Evolutionary conservation across 2,797 vertebrate genomes (phyloP).

Genomic region (Chaetophractus vellerosus): DNA sequence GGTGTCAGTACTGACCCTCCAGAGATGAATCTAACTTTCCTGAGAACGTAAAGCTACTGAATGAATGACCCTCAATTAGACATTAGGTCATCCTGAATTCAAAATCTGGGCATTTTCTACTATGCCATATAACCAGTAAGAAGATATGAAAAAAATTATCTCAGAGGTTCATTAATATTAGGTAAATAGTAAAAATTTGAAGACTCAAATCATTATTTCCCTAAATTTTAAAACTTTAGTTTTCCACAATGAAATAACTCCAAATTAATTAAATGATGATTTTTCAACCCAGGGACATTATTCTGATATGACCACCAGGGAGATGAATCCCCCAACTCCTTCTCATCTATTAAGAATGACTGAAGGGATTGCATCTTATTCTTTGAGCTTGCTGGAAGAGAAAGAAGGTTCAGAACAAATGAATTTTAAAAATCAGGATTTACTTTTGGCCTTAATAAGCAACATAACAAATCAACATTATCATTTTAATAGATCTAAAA

Average conservation of each 20-base stretch:
- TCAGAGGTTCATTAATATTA: not conserved
- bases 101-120: not conserved
- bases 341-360: not conserved
- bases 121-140: not conserved
- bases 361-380: not conserved
- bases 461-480: not conserved
- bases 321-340: not conserved
- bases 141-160: not conserved
- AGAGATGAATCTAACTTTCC: not conserved
- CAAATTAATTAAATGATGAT: not conserved
- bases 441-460: not conserved
- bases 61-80: not conserved
- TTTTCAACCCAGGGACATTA: not conserved
- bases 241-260: slow-evolving; percentile 24
- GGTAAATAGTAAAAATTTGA: not conserved
- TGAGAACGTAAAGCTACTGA: not conserved
- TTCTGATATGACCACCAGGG: not conserved
- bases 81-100: not conserved
- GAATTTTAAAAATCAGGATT: not conserved
- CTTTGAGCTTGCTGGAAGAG: not conserved
- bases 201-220: slow-evolving; percentile 38
- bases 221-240: slow-evolving; percentile 11
- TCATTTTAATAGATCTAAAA: not conserved
- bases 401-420: not conserved
- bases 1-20: not conserved